phyloP scores from a whole-genome alignment of 2,113 vertebrate species.

The Micronycteris hirsuta region DNA sequence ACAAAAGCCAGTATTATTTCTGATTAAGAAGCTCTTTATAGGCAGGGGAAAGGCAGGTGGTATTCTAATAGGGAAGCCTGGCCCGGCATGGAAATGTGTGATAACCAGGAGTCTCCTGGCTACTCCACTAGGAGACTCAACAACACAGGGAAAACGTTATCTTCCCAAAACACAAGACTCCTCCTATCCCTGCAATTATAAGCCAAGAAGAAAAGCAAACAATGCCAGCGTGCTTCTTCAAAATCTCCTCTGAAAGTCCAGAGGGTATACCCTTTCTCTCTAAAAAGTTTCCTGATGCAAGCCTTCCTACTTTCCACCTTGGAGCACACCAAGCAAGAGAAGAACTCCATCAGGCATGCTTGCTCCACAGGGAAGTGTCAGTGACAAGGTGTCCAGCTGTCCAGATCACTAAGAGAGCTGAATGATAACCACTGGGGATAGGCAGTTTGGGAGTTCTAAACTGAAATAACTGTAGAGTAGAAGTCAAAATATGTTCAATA shows the following conservation, averaged over 20 bases:
- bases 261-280: conserved; percentile 4
- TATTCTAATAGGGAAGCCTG: conserved; percentile 21
- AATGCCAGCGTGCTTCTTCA: conserved; percentile 27
- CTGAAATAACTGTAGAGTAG: background rate
- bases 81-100: conserved; percentile 61
- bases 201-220: conserved; percentile 59
- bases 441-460: background rate
- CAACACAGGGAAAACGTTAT: conserved; percentile 64
- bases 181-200: conserved; percentile 53
- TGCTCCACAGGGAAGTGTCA: background rate
- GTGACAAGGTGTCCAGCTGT: background rate
- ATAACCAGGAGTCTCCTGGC: conserved; percentile 70
- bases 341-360: background rate
- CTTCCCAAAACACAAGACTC: conserved; percentile 70
- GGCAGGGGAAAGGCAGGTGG: conserved; percentile 34
- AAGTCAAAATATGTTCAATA: background rate
- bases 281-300: background rate
- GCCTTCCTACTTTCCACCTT: background rate
- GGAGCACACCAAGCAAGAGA: background rate
- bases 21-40: conserved; percentile 56
- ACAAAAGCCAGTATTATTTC: conserved; percentile 63
- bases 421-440: background rate
- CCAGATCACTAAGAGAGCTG: background rate
- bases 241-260: background rate
- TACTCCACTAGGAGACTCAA: conserved; percentile 34